phyloP scores from a whole-genome alignment of 2,113 vertebrate genomes.

The Paratilapia polleni region DNA sequence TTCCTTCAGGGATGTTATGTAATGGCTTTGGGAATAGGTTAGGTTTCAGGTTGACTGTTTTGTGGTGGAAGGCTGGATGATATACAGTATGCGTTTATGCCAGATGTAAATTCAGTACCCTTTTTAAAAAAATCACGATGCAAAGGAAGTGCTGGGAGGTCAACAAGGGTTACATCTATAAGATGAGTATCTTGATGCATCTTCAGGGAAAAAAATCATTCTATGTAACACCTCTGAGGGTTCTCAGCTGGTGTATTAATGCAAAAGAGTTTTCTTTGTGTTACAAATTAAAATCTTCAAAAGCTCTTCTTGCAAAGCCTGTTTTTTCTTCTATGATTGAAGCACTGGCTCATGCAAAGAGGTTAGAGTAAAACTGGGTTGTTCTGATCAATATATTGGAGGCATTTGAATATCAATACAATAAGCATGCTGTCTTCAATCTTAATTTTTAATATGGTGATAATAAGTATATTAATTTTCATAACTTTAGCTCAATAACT shows the following conservation, averaged over 20 bases:
- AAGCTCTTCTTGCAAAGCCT: background rate
- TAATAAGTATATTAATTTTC: conserved; percentile 80
- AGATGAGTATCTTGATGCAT: conserved; percentile 31
- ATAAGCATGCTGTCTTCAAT: conserved; percentile 58
- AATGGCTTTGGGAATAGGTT: conserved; percentile 77
- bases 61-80: conserved; percentile 52
- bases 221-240: conserved; percentile 14
- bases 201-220: conserved; percentile 11
- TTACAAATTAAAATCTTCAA: conserved; percentile 27
- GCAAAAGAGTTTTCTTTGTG: background rate
- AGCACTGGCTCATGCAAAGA: conserved; percentile 10
- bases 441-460: conserved; percentile 76
- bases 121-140: conserved; percentile 60
- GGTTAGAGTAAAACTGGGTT: conserved; percentile 49
- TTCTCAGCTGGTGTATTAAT: background rate
- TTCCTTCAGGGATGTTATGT: conserved; percentile 80
- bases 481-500: conserved; percentile 70
- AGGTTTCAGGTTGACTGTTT: conserved; percentile 56
- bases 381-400: conserved; percentile 67
- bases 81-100: conserved; percentile 50
- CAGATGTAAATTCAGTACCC: conserved; percentile 74
- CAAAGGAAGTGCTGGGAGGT: conserved; percentile 62
- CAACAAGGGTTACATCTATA: conserved; percentile 52
- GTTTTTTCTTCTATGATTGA: background rate
- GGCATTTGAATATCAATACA: conserved; percentile 70